Conservation (phyloP, 2,888 invertebrate genomes). For the Drosophila differens region DNA sequence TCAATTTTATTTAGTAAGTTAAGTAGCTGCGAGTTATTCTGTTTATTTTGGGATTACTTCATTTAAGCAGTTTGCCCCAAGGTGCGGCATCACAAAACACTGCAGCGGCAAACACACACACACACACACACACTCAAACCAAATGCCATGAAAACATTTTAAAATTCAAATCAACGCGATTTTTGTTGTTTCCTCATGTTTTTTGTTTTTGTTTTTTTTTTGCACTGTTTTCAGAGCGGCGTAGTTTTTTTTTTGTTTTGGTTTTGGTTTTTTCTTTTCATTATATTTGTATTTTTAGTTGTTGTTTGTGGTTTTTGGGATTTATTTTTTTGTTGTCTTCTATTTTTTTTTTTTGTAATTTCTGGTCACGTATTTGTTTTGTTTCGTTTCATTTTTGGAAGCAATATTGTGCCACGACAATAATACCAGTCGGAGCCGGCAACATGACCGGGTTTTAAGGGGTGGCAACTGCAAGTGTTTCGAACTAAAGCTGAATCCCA, state of each 20-base stretch:
- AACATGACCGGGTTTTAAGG: conserved; percentile 37
- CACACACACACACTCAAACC: conserved; percentile 22
- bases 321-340: conserved; percentile 44
- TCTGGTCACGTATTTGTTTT: conserved; percentile 80
- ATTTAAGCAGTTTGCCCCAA: conserved; percentile 25
- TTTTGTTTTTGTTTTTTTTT: conserved; percentile 67
- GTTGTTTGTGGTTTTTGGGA: conserved; percentile 27
- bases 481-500: conserved; percentile 9
- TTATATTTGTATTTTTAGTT: conserved; percentile 49
- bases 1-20: neutral
- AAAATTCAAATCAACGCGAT: conserved; percentile 81
- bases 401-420: conserved; percentile 80
- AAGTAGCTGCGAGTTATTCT: neutral
- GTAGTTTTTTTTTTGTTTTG: conserved; percentile 28
- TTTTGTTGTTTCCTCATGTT: conserved; percentile 76
- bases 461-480: conserved; percentile 20
- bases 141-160: conserved; percentile 79
- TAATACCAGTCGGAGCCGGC: conserved; percentile 55
- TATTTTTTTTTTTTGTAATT: conserved; percentile 60
- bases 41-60: neutral
- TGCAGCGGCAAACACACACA: conserved; percentile 22
- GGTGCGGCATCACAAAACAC: conserved; percentile 32
- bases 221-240: conserved; percentile 63
- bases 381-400: conserved; percentile 78
- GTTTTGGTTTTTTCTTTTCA: conserved; percentile 10